Evolutionary conservation across 1,140 invertebrate species (phyloP), one percentile per base, ranked within the genome.

Genomic region (Epicauta chinensis): DNA sequence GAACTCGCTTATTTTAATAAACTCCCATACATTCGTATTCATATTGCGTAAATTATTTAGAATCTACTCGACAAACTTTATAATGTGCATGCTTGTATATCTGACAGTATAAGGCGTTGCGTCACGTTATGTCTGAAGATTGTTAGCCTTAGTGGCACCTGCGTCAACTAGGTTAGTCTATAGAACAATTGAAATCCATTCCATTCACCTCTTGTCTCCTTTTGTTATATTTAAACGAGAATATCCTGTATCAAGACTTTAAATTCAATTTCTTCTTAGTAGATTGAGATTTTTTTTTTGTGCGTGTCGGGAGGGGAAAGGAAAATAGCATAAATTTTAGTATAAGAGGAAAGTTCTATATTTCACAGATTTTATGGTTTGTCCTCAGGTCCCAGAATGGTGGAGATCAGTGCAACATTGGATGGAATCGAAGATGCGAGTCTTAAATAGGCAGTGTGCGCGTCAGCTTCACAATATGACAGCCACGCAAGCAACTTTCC

Each of bases 1-100:
- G 48, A 60, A 58, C 58, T 61, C 56, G 60, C 62, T 65, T 56
- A 60, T 61, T 65, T 66, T 63, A 62, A 67, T 64, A 66, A 66
- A 64, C 58, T 55, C 58, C 42, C 42, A 49, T 54, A 64, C 56
- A 69, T 67, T 66, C 62, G 66, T 65, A 69, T 69, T 69, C 67
- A 68, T 64, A 69, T 63, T 69, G 67, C 63, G 67, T 69, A 60
- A 68, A 69, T 67, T 69, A 69, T 66, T 67, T 68, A 58, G 64
- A 66, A 67, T 69, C 59, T 69, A 62, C 59, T 59, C 62, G 51
- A 65, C 63, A 67, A 67, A 67, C 59, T 69, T 69, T 61, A 59
- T 63, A 61, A 64, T 67, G 60, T 63, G 62, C 59, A 59, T 49
- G 50, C 23, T 51, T 30, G 55, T 62, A 62, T 62, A 66, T 63